A percentile compares a stretch with the other conserved stretches of the same genome.
Conservation (phyloP, 1,140 invertebrate genomes). For the Matsumurasca onukii region DNA sequence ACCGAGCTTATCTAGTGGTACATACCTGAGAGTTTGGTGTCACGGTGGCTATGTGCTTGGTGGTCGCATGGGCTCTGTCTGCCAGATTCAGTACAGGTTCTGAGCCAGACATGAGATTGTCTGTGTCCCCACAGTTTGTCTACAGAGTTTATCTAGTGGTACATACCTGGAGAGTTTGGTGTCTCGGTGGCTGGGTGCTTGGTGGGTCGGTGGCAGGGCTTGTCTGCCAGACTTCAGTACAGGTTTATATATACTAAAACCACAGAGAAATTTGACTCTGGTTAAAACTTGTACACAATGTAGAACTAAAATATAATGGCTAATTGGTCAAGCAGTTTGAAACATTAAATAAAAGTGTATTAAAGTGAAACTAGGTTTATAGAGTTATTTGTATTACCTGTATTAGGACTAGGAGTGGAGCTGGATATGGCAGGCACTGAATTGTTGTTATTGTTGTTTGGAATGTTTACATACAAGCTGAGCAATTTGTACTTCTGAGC, state of each 20-base stretch:
- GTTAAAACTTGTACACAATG: too few species aligned
- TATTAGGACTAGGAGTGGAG: slow-evolving; percentile 35
- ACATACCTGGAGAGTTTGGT: slow-evolving; percentile 28
- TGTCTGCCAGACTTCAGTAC: not conserved
- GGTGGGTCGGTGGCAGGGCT: not conserved
- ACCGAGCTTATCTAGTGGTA: too few species aligned
- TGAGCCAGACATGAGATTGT: slow-evolving; percentile 20
- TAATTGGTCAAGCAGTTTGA: too few species aligned
- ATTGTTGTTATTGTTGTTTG: slow-evolving; percentile 8
- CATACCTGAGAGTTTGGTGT: slow-evolving; percentile 28
- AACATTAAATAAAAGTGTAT: too few species aligned
- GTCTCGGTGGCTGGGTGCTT: not conserved
- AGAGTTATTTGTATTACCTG: slow-evolving; percentile 35
- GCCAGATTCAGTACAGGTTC: not conserved
- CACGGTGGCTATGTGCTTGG: not conserved
- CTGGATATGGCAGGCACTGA: not conserved
- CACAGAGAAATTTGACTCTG: too few species aligned
- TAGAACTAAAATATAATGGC: too few species aligned
- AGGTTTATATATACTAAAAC: too few species aligned
- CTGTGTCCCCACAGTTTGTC: too few species aligned
- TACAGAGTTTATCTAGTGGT: too few species aligned
- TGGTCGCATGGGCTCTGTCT: not conserved
- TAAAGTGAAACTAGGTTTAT: too few species aligned
- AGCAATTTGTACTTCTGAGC: slow-evolving; percentile 34
- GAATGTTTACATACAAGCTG: slow-evolving; percentile 35